A percentile compares a stretch with the other conserved stretches of the same genome.
Evolutionary conservation across 2,797 vertebrate genomes (phyloP).

Genomic region (Acipenser ruthenus): DNA sequence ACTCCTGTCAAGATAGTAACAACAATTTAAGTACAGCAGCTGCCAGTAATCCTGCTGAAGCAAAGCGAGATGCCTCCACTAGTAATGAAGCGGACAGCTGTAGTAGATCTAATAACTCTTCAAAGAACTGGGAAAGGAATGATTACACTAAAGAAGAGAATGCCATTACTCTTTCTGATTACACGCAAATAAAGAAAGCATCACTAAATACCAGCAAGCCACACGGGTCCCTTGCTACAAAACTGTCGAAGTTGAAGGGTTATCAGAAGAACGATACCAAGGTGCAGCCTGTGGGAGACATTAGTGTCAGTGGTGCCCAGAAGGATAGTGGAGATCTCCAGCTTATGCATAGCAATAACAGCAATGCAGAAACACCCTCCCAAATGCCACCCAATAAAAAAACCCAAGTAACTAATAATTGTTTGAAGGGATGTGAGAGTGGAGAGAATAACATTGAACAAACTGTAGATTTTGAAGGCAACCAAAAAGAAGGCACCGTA

Average conservation of each 20-base stretch:
- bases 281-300: background rate
- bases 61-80: too few relatives aligned
- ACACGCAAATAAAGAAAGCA: background rate
- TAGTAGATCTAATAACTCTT: too few relatives aligned
- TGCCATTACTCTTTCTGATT: background rate
- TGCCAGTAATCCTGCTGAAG: too few relatives aligned
- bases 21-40: too few relatives aligned
- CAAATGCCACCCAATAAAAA: slow-evolving; percentile 3
- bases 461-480: background rate
- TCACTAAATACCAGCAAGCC: slow-evolving; percentile 15
- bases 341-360: slow-evolving; percentile 14
- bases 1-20: too few relatives aligned
- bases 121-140: too few relatives aligned
- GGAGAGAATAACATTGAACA: background rate
- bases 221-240: slow-evolving; percentile 66
- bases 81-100: too few relatives aligned
- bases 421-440: slow-evolving; percentile 1
- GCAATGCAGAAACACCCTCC: slow-evolving; percentile 12
- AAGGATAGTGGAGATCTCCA: slow-evolving; percentile 11
- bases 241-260: slow-evolving; percentile 67
- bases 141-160: too few relatives aligned
- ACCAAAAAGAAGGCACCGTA: background rate
- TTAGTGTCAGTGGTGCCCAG: background rate
- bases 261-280: slow-evolving; percentile 27
- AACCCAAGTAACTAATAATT: background rate